Percentiles rank a stretch among this genome's conserved stretches.
phyloP scores from a whole-genome alignment of 2,888 invertebrate genomes.

The Erebia ligea region DNA sequence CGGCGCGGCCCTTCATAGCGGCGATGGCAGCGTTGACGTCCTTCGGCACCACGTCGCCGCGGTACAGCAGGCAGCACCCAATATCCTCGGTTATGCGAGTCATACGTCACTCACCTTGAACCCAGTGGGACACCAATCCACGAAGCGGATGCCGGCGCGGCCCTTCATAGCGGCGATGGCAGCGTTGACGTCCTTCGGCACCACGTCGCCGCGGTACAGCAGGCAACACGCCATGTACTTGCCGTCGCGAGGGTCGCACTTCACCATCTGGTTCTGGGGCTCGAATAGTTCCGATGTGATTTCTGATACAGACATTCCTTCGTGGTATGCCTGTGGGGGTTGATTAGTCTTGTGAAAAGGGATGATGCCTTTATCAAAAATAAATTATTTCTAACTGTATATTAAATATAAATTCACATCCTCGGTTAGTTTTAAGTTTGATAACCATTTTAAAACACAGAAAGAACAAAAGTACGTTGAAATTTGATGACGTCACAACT shows the following conservation, averaged over 20 bases:
- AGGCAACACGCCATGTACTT: slow-evolving; percentile 96
- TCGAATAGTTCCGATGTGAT: slow-evolving; percentile 95
- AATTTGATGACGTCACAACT: no score
- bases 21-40: slow-evolving; percentile 94
- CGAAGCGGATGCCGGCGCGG: slow-evolving; percentile 91
- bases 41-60: slow-evolving; percentile 95
- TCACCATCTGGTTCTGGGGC: slow-evolving; percentile 94
- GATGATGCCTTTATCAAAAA: no score
- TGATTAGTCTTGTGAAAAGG: neutral
- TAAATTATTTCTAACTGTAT: no score
- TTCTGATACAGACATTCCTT: slow-evolving; percentile 90
- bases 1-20: slow-evolving; percentile 88
- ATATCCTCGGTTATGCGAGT: neutral
- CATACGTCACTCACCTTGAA: slow-evolving; percentile 82
- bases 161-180: slow-evolving; percentile 91
- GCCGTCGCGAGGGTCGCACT: slow-evolving; percentile 92
- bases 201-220: slow-evolving; percentile 94
- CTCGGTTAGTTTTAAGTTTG: no score
- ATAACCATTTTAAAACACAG: no score
- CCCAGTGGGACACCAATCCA: slow-evolving; percentile 98
- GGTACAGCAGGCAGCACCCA: slow-evolving; percentile 92
- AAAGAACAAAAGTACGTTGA: no score
- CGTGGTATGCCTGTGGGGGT: slow-evolving; percentile 83
- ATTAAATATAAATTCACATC: no score
- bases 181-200: slow-evolving; percentile 93